Evolutionary conservation across 2,113 vertebrate genomes (phyloP).

Genomic region (Cairina moschata): DNA sequence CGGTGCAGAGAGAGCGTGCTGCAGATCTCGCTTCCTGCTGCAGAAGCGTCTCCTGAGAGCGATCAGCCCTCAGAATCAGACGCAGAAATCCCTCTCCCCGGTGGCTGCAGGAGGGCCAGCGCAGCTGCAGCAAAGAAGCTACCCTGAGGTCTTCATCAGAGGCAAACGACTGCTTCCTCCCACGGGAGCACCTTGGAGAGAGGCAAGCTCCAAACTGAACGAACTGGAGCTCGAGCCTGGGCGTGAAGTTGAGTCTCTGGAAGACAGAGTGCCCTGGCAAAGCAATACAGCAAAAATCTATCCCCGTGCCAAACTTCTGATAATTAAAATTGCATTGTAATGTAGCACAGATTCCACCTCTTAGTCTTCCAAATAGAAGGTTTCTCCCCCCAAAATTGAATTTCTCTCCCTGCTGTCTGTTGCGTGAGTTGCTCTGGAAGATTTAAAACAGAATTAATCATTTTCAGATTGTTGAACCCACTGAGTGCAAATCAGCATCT

Average conservation of each 20-base stretch:
- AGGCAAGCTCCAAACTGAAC: not conserved
- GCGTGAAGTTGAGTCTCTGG: not conserved
- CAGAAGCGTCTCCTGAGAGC: not conserved
- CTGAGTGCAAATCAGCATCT: conserved; percentile 40
- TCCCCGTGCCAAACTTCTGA: not conserved
- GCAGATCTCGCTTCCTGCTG: not conserved
- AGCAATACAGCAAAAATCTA: not conserved
- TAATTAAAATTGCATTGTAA: conserved; percentile 49
- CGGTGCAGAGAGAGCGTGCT: fast-evolving
- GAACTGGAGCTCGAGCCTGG: not conserved
- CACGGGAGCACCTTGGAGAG: not conserved
- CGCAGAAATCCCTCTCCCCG: not conserved
- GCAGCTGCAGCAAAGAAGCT: not conserved
- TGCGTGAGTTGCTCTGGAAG: conserved; percentile 37
- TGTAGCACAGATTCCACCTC: not conserved
- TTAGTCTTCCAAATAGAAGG: conserved; percentile 46
- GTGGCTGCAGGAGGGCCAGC: not conserved
- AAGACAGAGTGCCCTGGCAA: conserved; percentile 13
- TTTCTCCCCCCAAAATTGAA: not conserved
- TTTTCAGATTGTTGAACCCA: conserved; percentile 42
- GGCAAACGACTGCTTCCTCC: not conserved
- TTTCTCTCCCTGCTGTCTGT: conserved; percentile 13
- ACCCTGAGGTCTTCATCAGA: not conserved
- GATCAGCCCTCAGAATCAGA: not conserved
- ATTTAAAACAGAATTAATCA: conserved; percentile 42